phyloP scores from a whole-genome alignment of 2,888 invertebrate genomes.

The Cantharis lateralis region DNA sequence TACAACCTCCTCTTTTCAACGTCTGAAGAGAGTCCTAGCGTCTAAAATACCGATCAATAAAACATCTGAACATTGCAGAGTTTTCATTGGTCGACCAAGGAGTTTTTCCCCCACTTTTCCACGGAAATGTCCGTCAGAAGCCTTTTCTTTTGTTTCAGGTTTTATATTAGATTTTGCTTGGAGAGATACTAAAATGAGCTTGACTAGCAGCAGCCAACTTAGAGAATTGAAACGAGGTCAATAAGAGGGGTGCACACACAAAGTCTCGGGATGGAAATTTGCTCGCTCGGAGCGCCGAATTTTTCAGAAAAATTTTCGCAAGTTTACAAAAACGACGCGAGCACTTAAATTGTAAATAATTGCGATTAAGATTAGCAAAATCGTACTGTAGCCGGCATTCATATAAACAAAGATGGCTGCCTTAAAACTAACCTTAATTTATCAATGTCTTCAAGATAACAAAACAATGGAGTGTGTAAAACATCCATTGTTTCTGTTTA shows the following conservation, averaged over 20 bases:
- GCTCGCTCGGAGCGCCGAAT: not conserved
- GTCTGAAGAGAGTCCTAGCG: conserved; percentile 49
- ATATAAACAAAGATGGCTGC: conserved; percentile 54
- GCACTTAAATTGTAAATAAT: not conserved
- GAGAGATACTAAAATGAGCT: conserved; percentile 42
- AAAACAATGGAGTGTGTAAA: conserved; percentile 58
- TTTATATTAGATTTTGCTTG: conserved; percentile 51
- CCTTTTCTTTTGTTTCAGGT: conserved; percentile 55
- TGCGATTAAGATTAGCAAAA: not conserved
- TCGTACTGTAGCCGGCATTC: conserved; percentile 13
- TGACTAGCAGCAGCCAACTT: conserved; percentile 36
- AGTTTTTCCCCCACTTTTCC: conserved; percentile 55
- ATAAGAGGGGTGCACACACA: conserved; percentile 24
- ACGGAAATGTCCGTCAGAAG: conserved; percentile 55
- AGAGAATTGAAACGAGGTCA: conserved; percentile 34
- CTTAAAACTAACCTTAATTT: conserved; percentile 58
- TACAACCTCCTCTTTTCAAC: conserved; percentile 29
- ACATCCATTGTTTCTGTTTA: conserved; percentile 57
- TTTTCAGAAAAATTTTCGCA: not conserved
- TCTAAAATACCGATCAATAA: conserved; percentile 56
- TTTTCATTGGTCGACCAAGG: conserved; percentile 55
- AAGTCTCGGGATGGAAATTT: conserved; percentile 1
- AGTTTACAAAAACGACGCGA: not conserved
- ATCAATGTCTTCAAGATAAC: conserved; percentile 60
- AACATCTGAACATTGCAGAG: conserved; percentile 54